Conservation (phyloP, 2,888 invertebrate genomes). For the Tuta absoluta region DNA sequence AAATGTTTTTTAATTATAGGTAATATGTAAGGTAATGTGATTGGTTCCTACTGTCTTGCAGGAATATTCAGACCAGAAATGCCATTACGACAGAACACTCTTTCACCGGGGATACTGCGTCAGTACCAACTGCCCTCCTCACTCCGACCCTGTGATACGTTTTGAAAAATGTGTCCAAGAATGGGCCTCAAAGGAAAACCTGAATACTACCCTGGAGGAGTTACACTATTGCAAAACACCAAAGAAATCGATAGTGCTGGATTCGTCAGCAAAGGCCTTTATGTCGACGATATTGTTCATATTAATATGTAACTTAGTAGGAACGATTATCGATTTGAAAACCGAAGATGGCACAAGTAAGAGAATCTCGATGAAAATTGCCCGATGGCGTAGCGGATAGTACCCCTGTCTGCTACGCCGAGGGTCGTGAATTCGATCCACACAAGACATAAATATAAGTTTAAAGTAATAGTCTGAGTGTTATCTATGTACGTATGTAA, state of each 20-base stretch:
- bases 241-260: background rate
- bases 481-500: no score
- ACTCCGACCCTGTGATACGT: background rate
- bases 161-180: conserved; percentile 10
- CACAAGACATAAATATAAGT: no score
- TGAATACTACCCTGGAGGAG: background rate
- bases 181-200: background rate
- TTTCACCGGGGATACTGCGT: conserved; percentile 13
- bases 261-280: background rate
- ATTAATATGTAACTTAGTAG: background rate
- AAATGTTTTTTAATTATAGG: no score
- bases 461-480: no score
- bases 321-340: background rate
- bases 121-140: background rate
- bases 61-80: background rate
- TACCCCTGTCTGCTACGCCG: no score
- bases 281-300: background rate
- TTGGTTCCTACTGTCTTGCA: background rate
- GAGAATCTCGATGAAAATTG: no score
- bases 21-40: background rate
- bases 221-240: background rate
- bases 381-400: no score
- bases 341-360: background rate
- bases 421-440: no score
- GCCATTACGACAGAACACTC: background rate